Evolutionary conservation across 1,140 invertebrate species (phyloP).

Genomic region (Drosophila chauvacae): DNA sequence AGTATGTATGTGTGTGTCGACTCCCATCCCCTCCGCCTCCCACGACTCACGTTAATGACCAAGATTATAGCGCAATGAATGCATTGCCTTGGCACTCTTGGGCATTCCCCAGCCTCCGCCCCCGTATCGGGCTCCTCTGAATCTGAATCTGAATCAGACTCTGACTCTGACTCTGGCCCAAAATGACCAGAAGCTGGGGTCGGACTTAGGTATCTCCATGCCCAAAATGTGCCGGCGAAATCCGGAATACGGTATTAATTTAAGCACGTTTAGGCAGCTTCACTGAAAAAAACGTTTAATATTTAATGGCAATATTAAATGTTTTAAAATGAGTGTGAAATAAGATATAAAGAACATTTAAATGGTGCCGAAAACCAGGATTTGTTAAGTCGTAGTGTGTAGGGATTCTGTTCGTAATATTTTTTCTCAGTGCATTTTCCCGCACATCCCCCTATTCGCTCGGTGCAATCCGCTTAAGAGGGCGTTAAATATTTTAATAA

Average conservation of each 20-base stretch:
- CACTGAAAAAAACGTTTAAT: neutral
- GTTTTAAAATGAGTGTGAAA: neutral
- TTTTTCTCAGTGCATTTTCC: constrained; percentile 8
- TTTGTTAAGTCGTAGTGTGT: too few relatives aligned
- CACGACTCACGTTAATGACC: constrained; percentile 70
- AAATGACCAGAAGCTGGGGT: constrained; percentile 42
- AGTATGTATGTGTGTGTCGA: constrained; percentile 35
- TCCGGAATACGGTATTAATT: constrained; percentile 70
- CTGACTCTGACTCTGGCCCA: constrained; percentile 18
- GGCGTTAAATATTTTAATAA: constrained; percentile 69
- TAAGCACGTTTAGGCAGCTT: constrained; percentile 53
- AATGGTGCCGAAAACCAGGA: rapidly evolving
- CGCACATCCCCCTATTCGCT: constrained; percentile 22
- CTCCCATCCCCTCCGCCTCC: neutral
- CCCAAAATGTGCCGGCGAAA: constrained; percentile 51
- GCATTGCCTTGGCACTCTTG: constrained; percentile 64
- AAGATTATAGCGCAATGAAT: constrained; percentile 81
- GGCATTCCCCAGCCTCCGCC: constrained; percentile 13
- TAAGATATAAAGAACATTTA: neutral
- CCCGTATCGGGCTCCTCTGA: constrained; percentile 1
- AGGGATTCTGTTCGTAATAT: too few relatives aligned
- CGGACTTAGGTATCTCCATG: constrained; percentile 23
- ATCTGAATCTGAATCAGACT: constrained; percentile 15
- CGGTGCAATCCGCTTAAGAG: constrained; percentile 25
- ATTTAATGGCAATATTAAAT: neutral